phyloP scores from a whole-genome alignment of 2,113 vertebrate species.

The Parus major region DNA sequence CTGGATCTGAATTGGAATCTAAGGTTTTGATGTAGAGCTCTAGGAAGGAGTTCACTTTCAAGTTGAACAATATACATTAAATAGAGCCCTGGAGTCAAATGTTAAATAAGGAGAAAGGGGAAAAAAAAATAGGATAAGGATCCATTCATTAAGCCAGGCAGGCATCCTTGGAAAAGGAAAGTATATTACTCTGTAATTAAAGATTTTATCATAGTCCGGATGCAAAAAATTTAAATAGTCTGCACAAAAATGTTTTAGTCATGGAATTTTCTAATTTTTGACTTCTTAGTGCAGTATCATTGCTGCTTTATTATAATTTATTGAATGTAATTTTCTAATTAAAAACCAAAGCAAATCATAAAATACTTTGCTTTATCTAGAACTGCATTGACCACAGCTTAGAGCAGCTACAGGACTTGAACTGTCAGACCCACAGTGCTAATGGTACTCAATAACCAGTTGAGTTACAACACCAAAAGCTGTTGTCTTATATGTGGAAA shows the following conservation, averaged over 20 bases:
- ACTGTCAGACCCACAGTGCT: neutral
- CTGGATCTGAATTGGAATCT: neutral
- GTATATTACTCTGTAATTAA: conserved; percentile 14
- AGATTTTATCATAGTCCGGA: conserved; percentile 14
- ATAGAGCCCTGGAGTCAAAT: neutral
- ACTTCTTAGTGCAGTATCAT: neutral
- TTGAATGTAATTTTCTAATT: neutral
- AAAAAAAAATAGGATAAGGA: neutral
- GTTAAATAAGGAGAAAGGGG: neutral
- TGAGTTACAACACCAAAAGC: neutral
- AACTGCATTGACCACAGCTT: neutral
- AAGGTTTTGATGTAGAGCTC: neutral
- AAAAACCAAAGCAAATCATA: neutral
- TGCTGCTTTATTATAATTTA: neutral
- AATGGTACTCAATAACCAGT: neutral
- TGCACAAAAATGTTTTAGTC: neutral
- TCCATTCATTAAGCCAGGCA: neutral
- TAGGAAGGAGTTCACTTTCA: neutral
- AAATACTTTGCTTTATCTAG: neutral
- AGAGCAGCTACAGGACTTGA: neutral
- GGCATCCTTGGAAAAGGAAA: neutral
- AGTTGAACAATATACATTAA: neutral
- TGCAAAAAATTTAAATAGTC: neutral
- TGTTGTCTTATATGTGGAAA: neutral
- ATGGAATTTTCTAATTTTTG: neutral